Conservation (phyloP, 2,888 invertebrate genomes). For the Cantharis flavilabris region DNA sequence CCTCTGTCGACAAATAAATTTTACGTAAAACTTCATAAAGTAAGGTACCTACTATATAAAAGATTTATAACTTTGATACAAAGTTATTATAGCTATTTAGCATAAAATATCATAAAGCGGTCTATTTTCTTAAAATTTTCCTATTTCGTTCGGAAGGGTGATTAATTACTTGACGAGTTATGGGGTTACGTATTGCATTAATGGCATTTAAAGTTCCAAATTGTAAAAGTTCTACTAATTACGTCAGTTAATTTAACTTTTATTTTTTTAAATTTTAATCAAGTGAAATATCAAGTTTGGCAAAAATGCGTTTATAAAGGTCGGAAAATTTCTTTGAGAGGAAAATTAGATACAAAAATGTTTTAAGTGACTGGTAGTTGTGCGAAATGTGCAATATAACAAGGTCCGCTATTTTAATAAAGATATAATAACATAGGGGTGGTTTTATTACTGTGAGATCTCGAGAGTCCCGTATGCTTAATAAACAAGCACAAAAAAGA, state of each 20-base stretch:
- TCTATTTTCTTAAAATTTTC: not conserved
- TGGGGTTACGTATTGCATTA: not conserved
- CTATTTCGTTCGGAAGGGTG: not conserved
- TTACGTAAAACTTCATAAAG: not conserved
- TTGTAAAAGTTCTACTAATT: not conserved
- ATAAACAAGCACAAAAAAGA: constrained; percentile 11
- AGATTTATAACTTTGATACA: constrained; percentile 2
- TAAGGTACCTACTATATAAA: not conserved
- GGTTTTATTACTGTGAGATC: constrained; percentile 22
- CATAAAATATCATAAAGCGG: not conserved
- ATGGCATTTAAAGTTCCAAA: not conserved
- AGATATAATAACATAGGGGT: constrained; percentile 28
- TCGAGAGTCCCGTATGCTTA: constrained; percentile 20
- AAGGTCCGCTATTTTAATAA: constrained; percentile 27
- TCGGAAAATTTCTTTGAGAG: not conserved
- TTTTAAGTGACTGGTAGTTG: constrained; percentile 13
- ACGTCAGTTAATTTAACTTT: not conserved
- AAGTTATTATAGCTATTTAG: not conserved
- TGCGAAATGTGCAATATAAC: constrained; percentile 21
- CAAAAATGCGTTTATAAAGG: not conserved
- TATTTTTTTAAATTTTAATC: not conserved
- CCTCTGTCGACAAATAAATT: constrained; percentile 1
- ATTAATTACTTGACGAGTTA: not conserved
- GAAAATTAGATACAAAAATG: constrained; percentile 1
- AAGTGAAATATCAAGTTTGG: not conserved